These are phyloP conservation scores for Typhlichthys eigenmanni DNA, from an alignment of 2,797 vertebrate species.

Conservation along the genomic window DNA sequence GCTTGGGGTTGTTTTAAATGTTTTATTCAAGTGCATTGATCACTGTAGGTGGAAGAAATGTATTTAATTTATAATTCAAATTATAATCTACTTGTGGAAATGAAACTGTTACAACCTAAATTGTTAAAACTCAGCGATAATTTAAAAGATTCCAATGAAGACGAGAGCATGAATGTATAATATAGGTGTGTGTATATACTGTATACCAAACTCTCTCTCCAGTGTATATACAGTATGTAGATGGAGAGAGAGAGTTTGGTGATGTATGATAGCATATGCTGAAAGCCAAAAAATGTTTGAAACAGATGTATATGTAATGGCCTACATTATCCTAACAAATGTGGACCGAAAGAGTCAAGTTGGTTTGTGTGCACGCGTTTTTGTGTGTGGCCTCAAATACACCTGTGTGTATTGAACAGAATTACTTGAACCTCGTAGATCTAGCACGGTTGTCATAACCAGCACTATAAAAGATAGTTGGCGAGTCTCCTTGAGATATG, in stretches of 20 bases:
- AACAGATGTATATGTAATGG: slow-evolving; percentile 1
- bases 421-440: slow-evolving; percentile 57
- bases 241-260: slow-evolving; percentile 19
- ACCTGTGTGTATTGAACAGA: slow-evolving; percentile 38
- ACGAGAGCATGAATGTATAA: slow-evolving; percentile 46
- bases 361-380: slow-evolving; percentile 11
- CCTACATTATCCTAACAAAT: slow-evolving; percentile 40
- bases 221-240: slow-evolving; percentile 39
- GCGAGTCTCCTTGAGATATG: slow-evolving; percentile 33
- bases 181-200: neutral
- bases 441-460: slow-evolving; percentile 41
- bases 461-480: slow-evolving; percentile 54
- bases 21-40: slow-evolving; percentile 13
- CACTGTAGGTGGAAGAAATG: slow-evolving; percentile 8
- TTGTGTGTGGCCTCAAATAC: slow-evolving; percentile 20
- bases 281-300: slow-evolving; percentile 74
- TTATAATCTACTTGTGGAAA: slow-evolving; percentile 10
- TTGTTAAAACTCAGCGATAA: slow-evolving; percentile 62
- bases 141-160: slow-evolving; percentile 53
- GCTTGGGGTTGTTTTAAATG: slow-evolving; percentile 23
- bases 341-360: slow-evolving; percentile 33
- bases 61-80: too few relatives aligned
- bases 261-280: slow-evolving; percentile 55
- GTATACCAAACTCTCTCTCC: slow-evolving; percentile 56
- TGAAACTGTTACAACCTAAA: slow-evolving; percentile 33